Evolutionary conservation across 2,797 vertebrate species (phyloP), one percentile per base, ranked within the genome.

Genomic region (Acanthopagrus latus): DNA sequence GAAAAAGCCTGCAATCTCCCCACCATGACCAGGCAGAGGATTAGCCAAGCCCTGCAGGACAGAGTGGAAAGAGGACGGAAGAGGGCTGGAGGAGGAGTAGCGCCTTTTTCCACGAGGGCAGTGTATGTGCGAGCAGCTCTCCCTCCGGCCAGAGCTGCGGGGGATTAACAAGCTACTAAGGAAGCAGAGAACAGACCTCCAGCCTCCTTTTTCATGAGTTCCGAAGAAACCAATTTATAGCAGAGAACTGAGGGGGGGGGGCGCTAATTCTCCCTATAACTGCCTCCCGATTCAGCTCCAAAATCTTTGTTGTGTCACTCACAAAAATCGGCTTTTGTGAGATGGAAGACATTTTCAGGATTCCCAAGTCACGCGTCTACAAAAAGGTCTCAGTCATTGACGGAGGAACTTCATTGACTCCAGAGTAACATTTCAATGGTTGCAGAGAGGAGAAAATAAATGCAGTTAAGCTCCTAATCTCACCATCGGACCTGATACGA

Each of bases 91-190:
- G 85, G 76, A 85, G 81, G 71, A 86, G 73, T 33, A 41, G 83
- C 47, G 78, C 86, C 81, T 78, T 91, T 38, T 92, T 92, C 80
- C 88, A 85, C 69, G 13, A 87, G 84, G 83, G 83, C 73, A 71
- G 71, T 88, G 62, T 86, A 64, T 78, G 85, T 50, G 71, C 50
- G 77, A 85, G 88, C 78, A 81, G 84, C 78, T 75, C 85, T 81
- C 73, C 86, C 88, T 86, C 68, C 47, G 64, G 85, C 78, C 88
- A 67, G 88, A 85, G 84, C 90, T 85, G 79, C 14, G 55, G 85
- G 85, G 90, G 92, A 94, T 94, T 94, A 95, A 93, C 90, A 82
- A 85, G 90, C 90, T 86, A 86, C 89, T 87, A 78, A 86, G 84
- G 85, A 90, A 91, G 83, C 75, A 67, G 67, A 85, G 84, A 89